Evolutionary conservation across 2,888 invertebrate genomes (phyloP).

Genomic region (Augiades crinisus): DNA sequence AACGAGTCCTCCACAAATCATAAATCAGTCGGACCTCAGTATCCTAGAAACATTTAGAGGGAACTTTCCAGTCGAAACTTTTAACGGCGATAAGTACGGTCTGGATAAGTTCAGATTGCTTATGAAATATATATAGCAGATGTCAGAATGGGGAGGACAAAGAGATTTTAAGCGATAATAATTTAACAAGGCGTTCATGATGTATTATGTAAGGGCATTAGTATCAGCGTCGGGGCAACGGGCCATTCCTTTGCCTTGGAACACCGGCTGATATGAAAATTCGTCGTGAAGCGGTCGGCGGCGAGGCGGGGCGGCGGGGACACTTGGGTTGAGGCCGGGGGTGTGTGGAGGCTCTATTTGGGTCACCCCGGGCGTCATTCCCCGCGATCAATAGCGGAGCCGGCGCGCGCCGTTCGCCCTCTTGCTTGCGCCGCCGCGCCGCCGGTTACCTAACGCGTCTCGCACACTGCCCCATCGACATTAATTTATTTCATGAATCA

Average conservation of each 20-base stretch:
- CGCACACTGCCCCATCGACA: conserved; percentile 67
- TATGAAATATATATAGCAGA: conserved; percentile 27
- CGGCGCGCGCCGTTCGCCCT: conserved; percentile 72
- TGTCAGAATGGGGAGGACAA: conserved; percentile 41
- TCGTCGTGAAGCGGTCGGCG: conserved; percentile 66
- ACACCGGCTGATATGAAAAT: conserved; percentile 78
- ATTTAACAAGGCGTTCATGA: conserved; percentile 49
- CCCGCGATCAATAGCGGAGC: conserved; percentile 72
- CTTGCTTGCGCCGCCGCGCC: conserved; percentile 57
- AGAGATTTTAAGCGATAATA: conserved; percentile 50
- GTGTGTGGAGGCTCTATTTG: conserved; percentile 77
- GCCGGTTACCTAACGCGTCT: conserved; percentile 72
- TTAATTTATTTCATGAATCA: conserved; percentile 50
- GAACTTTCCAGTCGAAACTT: not conserved
- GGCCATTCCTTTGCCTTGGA: conserved; percentile 66
- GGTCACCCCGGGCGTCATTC: conserved; percentile 81
- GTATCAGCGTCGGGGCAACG: conserved; percentile 56
- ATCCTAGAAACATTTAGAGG: not conserved
- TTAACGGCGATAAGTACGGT: not conserved
- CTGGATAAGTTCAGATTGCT: not conserved
- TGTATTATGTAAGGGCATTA: conserved; percentile 61
- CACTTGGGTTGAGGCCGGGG: conserved; percentile 51
- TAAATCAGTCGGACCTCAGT: not conserved
- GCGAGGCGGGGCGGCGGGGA: conserved; percentile 42
- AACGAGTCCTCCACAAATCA: not conserved